Percentiles rank a stretch among this genome's conserved stretches.
Conservation (phyloP, 2,113 vertebrate genomes). For the Osmerus eperlanus region DNA sequence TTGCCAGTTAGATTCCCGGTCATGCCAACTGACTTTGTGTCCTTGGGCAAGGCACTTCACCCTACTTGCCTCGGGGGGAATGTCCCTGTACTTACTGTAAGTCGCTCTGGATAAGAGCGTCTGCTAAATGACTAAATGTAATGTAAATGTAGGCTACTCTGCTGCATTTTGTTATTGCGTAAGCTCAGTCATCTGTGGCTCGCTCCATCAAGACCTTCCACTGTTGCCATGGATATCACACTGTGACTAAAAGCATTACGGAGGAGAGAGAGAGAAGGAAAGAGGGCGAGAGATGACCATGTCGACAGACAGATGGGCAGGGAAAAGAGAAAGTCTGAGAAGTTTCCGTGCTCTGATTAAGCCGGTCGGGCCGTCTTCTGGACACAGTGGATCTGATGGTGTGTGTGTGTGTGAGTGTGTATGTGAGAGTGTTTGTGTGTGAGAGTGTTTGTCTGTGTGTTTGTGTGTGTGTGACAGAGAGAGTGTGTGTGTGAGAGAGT, state of each 20-base stretch:
- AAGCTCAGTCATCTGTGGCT: slow-evolving; percentile 4
- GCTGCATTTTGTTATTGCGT: slow-evolving; percentile 14
- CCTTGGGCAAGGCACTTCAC: no score
- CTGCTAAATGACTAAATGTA: no score
- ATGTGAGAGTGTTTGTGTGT: no score
- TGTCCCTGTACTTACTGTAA: no score
- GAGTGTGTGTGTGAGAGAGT: no score
- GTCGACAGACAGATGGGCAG: background rate
- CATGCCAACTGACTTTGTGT: no score
- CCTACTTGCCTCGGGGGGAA: no score
- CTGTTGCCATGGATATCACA: slow-evolving; percentile 14
- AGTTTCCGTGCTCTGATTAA: background rate
- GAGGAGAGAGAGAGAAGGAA: background rate
- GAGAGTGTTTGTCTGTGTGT: no score
- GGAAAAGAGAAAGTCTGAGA: background rate
- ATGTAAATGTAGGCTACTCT: background rate
- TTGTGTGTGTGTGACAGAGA: no score
- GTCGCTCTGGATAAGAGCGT: no score
- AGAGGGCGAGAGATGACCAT: background rate
- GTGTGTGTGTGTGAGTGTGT: no score
- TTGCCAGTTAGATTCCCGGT: no score
- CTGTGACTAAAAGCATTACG: slow-evolving; percentile 1
- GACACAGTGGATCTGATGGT: background rate
- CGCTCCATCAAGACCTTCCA: slow-evolving; percentile 2
- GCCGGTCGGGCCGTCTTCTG: background rate